These are phyloP conservation scores for Cepaea nemoralis DNA, from an alignment of 1,140 invertebrate genomes.

Conservation along the genomic window DNA sequence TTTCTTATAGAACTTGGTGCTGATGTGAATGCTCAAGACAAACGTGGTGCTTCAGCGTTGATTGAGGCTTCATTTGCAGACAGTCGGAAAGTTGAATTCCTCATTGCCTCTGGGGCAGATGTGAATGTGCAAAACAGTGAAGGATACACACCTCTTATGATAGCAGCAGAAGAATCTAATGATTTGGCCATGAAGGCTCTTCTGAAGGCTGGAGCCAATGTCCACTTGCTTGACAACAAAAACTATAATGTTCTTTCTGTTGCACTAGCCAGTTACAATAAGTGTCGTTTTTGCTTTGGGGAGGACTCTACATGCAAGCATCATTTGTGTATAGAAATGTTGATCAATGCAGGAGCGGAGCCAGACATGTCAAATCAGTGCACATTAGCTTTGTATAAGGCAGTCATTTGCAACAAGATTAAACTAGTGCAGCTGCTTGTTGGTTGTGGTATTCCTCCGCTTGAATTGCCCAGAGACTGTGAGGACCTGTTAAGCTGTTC, in stretches of 20 bases:
- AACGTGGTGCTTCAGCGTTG: not conserved
- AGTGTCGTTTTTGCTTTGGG: not conserved
- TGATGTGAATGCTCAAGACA: constrained; percentile 5
- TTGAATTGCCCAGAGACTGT: not conserved
- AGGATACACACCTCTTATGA: not conserved
- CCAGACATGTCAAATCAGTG: not conserved
- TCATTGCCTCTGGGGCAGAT: not conserved
- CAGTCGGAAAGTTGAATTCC: not conserved
- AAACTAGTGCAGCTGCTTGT: constrained; percentile 5
- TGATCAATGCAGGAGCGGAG: not conserved
- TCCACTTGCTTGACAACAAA: not conserved
- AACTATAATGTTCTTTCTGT: not conserved
- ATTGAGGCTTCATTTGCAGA: not conserved
- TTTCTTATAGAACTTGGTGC: constrained; percentile 8
- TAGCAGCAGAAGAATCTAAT: not conserved
- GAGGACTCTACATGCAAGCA: not conserved
- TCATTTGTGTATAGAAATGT: not conserved
- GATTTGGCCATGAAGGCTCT: not conserved
- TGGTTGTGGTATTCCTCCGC: constrained; percentile 5
- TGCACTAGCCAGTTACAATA: not conserved
- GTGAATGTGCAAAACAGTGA: constrained; percentile 5
- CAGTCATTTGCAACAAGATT: not conserved
- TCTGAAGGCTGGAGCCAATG: not conserved
- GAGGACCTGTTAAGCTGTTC: not conserved
- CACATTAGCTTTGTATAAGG: not conserved